phyloP scores from a whole-genome alignment of 2,797 vertebrate genomes.

The Holocentrus rufus region DNA sequence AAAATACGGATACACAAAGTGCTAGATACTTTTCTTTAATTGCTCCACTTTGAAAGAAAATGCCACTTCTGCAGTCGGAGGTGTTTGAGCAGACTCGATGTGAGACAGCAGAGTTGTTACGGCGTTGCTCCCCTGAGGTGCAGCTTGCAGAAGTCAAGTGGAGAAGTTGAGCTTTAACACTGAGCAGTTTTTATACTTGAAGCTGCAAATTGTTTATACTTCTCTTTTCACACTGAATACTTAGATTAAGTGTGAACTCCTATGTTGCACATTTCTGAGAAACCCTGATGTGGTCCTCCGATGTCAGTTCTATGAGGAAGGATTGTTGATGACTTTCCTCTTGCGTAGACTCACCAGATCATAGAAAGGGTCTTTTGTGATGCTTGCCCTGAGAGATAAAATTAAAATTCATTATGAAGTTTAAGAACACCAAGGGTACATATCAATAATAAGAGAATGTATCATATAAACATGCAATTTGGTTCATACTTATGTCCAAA shows the following conservation, averaged over 20 bases:
- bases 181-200: not conserved
- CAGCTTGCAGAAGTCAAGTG: constrained; percentile 33
- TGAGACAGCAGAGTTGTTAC: not conserved
- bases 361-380: constrained; percentile 93
- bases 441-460: not conserved
- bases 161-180: not conserved
- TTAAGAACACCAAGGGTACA: not conserved
- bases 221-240: not conserved
- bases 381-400: constrained; percentile 83
- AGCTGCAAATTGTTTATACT: not conserved
- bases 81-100: not conserved
- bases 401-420: constrained; percentile 5
- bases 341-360: constrained; percentile 89
- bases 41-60: not conserved
- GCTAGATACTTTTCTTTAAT: not conserved
- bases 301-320: constrained; percentile 34
- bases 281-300: not conserved
- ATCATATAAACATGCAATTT: no score
- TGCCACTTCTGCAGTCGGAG: no score
- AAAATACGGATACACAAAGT: constrained; percentile 2
- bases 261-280: constrained; percentile 17
- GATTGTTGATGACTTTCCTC: constrained; percentile 84
- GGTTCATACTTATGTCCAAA: no score
- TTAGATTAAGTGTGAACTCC: not conserved
- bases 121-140: not conserved